phyloP scores from a whole-genome alignment of 2,797 vertebrate species.

The Salarias fasciatus region DNA sequence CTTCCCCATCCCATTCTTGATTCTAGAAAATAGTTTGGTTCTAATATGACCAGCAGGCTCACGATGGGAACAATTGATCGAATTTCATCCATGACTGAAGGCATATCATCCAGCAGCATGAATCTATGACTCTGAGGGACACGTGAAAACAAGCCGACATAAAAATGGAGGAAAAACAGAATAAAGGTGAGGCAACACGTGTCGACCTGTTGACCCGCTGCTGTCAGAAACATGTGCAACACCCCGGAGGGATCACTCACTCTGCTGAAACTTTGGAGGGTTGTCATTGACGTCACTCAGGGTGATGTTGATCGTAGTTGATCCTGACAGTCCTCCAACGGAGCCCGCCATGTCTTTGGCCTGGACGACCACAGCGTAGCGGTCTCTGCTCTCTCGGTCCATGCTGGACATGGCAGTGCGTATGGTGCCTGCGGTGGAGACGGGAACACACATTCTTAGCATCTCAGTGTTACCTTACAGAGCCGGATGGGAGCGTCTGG shows the following conservation, averaged over 20 bases:
- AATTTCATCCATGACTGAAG: too few species aligned
- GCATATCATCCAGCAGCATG: not conserved
- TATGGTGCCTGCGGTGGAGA: constrained; percentile 84
- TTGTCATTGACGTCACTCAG: constrained; percentile 95
- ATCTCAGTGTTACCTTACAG: too few species aligned
- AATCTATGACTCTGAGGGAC: not conserved
- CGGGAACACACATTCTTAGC: not conserved
- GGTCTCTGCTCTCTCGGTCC: constrained; percentile 92
- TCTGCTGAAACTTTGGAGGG: constrained; percentile 92
- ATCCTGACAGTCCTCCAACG: constrained; percentile 92
- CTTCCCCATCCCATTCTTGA: too few species aligned
- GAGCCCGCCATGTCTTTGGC: constrained; percentile 98
- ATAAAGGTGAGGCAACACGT: not conserved
- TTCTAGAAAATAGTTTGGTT: too few species aligned
- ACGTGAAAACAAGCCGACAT: not conserved
- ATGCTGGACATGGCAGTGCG: constrained; percentile 91
- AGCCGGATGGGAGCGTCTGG: too few species aligned
- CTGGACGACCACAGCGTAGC: constrained; percentile 92
- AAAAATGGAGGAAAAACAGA: not conserved
- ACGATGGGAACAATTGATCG: too few species aligned
- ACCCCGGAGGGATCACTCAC: constrained; percentile 71
- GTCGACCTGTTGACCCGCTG: not conserved
- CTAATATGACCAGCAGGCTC: too few species aligned
- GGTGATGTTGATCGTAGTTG: constrained; percentile 92
- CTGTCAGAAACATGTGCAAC: not conserved